Base-by-base conservation (phyloP, 2,113 vertebrate genomes). In the Prietella phreatophila region DNA sequence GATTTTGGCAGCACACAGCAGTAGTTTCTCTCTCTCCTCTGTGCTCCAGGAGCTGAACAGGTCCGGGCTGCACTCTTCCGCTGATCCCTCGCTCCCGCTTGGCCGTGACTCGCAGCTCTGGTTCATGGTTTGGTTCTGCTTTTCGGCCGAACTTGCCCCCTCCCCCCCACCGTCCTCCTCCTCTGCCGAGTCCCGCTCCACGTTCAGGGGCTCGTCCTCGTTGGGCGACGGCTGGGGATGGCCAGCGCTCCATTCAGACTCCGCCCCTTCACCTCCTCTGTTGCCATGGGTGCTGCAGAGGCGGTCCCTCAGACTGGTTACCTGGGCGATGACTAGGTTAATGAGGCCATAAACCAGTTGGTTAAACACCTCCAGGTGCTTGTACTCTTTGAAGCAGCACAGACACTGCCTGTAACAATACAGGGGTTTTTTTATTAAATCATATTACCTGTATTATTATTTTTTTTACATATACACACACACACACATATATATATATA, bases 331-430 rank as follows among this genome's bases (percentile, higher is more conserved):
- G 90, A 99, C 98, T 96, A 99, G 96, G 94, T 99, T 99, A 94
- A 99, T 99, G 95, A 99, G 98, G 86, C 97, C 97, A 90, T 98
- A 99, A 39, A 99, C 97, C 95, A 99, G 96, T 97, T 99, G 98
- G 94, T 98, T 99, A 93, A 99, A 99, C 93, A 99, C 97, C 94
- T 99, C 98, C 95, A 99, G 95, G 94, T 99, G 98, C 93, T 99
- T 99, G 95, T 99, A 99, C 93, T 99, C 98, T 95, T 99, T 99
- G 96, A 99, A 99, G 96, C 98, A 99, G 96, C 98, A 99, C 55
- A 99, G 96, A 96, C 98, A 99, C 93, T 99, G 98, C 92, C 98
- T 99, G 93, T 2, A 94, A 61, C 27, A 61, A 60, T 19, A 71
- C 2, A 50, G 22, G 47, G 8, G 0, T 50, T 17, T 27, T 65